These are phyloP conservation scores for Chionoecetes opilio DNA, from an alignment of 1,140 invertebrate species.

Conservation along the genomic window DNA sequence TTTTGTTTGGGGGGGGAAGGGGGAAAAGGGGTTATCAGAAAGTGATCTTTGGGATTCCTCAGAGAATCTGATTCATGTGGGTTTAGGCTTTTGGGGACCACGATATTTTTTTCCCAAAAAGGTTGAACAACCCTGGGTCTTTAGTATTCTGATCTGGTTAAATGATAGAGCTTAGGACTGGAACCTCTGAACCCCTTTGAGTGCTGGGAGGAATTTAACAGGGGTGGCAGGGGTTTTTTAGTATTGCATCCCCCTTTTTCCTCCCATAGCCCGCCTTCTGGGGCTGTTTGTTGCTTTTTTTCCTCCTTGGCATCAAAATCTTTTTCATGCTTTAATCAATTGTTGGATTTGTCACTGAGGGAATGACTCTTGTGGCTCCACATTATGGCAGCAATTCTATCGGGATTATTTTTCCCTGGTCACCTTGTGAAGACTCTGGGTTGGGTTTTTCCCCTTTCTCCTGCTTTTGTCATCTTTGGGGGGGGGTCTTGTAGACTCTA, in stretches of 20 bases:
- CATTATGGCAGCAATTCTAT: not conserved
- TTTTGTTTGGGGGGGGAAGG: not conserved
- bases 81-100: not conserved
- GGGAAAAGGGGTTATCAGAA: too few species aligned
- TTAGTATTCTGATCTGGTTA: not conserved
- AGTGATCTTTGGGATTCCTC: not conserved
- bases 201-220: not conserved
- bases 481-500: not conserved
- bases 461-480: too few species aligned
- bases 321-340: not conserved
- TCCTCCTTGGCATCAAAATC: not conserved
- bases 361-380: not conserved
- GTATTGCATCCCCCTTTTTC: too few species aligned
- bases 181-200: not conserved
- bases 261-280: not conserved
- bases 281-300: not conserved
- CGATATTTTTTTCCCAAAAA: not conserved
- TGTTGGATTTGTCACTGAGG: not conserved
- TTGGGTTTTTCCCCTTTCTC: not conserved
- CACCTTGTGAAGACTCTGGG: not conserved
- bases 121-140: too few species aligned
- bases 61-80: not conserved
- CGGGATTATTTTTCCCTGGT: not conserved
- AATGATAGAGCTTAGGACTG: not conserved
- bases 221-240: not conserved